phyloP scores from a whole-genome alignment of 2,113 vertebrate genomes.

The Hylia prasina region DNA sequence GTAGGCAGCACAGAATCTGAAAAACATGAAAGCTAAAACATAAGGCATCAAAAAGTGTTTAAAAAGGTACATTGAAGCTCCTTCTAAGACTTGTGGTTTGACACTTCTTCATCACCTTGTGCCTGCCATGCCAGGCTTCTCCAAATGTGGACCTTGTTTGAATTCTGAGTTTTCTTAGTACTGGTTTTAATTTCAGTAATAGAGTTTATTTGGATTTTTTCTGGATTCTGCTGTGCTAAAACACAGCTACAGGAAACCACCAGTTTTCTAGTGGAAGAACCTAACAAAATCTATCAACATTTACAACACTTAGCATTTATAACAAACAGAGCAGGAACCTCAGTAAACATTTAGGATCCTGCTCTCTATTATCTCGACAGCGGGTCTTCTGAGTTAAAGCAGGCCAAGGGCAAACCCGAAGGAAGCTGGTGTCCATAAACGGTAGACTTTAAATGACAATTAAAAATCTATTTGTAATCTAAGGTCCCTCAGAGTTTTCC shows the following conservation, averaged over 20 bases:
- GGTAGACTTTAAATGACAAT: not conserved
- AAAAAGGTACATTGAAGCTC: not conserved
- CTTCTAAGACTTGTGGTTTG: not conserved
- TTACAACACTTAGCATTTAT: not conserved
- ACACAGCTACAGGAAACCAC: not conserved
- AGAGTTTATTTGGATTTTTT: not conserved
- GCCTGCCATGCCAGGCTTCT: not conserved
- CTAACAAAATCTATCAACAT: not conserved
- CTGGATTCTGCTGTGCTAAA: not conserved
- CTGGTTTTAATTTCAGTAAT: conserved; percentile 14
- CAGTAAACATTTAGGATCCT: not conserved
- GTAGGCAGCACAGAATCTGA: not conserved
- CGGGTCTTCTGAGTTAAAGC: not conserved
- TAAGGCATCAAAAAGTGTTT: not conserved
- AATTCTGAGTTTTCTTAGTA: not conserved
- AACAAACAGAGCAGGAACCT: not conserved
- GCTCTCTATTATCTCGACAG: not conserved
- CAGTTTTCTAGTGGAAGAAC: not conserved
- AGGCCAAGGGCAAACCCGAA: not conserved
- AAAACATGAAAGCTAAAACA: not conserved
- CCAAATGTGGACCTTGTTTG: not conserved
- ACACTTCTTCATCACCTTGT: not conserved
- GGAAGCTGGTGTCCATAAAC: not conserved
- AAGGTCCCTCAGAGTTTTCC: not conserved
- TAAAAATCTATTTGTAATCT: not conserved